These are phyloP conservation scores for Paratilapia polleni DNA, from an alignment of 2,113 vertebrate genomes.

Conservation along the genomic window DNA sequence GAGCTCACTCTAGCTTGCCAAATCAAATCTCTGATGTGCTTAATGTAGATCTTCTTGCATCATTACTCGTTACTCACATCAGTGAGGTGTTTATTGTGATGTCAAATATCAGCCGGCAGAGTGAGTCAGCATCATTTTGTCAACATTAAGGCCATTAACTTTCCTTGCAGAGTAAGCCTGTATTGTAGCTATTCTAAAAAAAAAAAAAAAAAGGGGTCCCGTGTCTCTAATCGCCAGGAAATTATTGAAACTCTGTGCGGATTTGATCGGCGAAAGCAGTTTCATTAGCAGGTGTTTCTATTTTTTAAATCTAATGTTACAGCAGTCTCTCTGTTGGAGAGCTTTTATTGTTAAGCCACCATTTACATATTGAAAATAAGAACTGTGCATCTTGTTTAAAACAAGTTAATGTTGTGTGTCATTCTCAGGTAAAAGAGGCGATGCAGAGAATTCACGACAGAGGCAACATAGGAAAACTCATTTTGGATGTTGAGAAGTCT, in stretches of 20 bases:
- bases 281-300: background rate
- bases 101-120: conserved; percentile 1
- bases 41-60: background rate
- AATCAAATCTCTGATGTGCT: background rate
- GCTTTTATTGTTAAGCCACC: background rate
- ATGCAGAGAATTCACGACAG: conserved; percentile 99
- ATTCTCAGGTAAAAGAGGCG: conserved; percentile 94
- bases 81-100: background rate
- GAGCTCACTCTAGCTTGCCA: background rate
- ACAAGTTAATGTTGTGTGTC: conserved; percentile 9
- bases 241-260: background rate
- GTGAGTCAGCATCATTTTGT: conserved; percentile 31
- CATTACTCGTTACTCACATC: background rate
- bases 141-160: background rate
- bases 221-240: background rate
- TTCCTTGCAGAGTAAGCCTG: background rate
- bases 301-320: background rate
- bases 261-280: background rate
- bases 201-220: background rate
- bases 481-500: conserved; percentile 96
- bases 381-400: background rate
- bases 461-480: conserved; percentile 97
- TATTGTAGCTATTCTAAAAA: background rate
- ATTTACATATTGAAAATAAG: background rate
- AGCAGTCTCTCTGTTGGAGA: background rate